Percentiles rank a stretch among this genome's conserved stretches.
These are phyloP conservation scores for Bos taurus DNA, from an alignment of 2,113 vertebrate genomes.

Conservation along the genomic window ARS-UCD2.0 NC_037334.1:63965001-63965500, in stretches of 20 bases:
- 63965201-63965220: neutral
- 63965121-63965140: neutral
- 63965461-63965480: neutral
- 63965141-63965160: neutral
- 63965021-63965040: neutral
- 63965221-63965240: neutral
- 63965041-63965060: neutral
- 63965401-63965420: neutral
- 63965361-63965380: neutral
- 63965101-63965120: neutral
- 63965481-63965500: neutral
- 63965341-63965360: neutral
- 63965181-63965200: neutral
- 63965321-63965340: neutral
- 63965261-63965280: neutral
- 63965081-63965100: neutral
- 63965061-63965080: neutral
- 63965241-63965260: neutral
- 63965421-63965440: neutral
- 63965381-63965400: neutral
- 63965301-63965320: neutral
- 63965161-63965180: neutral
- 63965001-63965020: neutral
- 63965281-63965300: neutral
- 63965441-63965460: neutral